Evolutionary conservation across 2,888 invertebrate species (phyloP).

Genomic region (Drosophila lutescens): DNA sequence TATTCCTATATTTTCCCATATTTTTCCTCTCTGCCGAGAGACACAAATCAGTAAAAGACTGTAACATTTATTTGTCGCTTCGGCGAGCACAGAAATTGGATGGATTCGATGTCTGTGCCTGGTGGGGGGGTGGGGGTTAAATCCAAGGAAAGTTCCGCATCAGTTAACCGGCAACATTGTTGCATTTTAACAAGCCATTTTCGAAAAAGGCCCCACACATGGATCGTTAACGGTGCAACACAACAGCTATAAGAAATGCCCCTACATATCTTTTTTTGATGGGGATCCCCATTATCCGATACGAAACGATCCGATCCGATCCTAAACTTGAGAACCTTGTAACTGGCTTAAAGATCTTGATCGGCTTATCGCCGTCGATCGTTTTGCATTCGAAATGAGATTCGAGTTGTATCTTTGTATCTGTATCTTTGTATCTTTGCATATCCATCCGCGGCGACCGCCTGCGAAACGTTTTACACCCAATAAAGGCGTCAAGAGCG

Average conservation of each 20-base stretch:
- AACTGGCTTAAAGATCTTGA: conserved; percentile 32
- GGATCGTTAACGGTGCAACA: conserved; percentile 59
- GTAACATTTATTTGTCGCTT: conserved; percentile 73
- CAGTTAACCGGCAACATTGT: conserved; percentile 49
- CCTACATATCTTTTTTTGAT: no score
- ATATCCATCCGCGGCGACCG: conserved; percentile 64
- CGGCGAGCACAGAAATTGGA: conserved; percentile 60
- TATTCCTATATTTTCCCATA: no score
- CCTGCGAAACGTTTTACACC: conserved; percentile 75
- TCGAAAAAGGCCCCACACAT: conserved; percentile 62
- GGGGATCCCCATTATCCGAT: not conserved
- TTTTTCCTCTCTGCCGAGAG: conserved; percentile 8
- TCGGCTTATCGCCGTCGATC: conserved; percentile 38
- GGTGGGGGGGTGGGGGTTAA: not conserved
- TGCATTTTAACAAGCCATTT: conserved; percentile 56
- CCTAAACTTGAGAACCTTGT: conserved; percentile 16
- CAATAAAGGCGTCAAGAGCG: conserved; percentile 79
- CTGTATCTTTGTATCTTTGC: conserved; percentile 17
- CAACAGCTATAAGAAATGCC: conserved; percentile 7
- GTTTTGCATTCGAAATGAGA: conserved; percentile 76
- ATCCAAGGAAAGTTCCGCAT: conserved; percentile 61
- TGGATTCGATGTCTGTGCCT: conserved; percentile 22
- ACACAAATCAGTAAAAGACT: conserved; percentile 39
- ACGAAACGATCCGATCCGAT: not conserved
- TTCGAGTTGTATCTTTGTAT: conserved; percentile 8